Percentiles rank a stretch among this genome's conserved stretches.
phyloP scores from a whole-genome alignment of 2,113 vertebrate species.

The Erythrocercus mccallii region DNA sequence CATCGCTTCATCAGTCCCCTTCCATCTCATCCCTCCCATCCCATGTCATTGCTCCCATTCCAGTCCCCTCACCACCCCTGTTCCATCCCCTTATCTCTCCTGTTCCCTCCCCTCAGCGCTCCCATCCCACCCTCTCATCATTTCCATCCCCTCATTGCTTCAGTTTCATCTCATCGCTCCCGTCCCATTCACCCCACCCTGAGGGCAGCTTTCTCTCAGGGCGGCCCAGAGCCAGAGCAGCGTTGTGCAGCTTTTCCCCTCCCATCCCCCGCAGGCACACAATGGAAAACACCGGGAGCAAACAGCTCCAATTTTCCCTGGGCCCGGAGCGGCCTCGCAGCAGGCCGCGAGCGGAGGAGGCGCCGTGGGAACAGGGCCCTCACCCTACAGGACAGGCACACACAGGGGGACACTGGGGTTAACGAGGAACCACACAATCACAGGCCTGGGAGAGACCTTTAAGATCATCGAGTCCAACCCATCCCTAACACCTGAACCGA shows the following conservation, averaged over 20 bases:
- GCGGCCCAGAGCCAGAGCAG: not conserved
- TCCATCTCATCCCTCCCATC: not conserved
- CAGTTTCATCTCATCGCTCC: too few relatives aligned
- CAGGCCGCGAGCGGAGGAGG: fast-evolving
- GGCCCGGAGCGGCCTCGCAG: not conserved
- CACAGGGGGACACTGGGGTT: fast-evolving
- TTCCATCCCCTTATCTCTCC: too few relatives aligned
- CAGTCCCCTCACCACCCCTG: not conserved
- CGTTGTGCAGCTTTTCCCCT: fast-evolving
- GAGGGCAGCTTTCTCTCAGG: not conserved
- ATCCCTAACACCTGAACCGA: too few relatives aligned
- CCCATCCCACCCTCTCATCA: too few relatives aligned
- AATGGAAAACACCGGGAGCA: fast-evolving
- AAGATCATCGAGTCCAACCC: not conserved
- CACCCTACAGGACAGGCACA: not conserved
- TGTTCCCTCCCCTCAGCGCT: too few relatives aligned
- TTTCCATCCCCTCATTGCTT: fast-evolving
- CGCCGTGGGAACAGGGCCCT: fast-evolving
- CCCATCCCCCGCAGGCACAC: not conserved
- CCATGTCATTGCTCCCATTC: fast-evolving
- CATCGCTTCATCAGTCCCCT: not conserved
- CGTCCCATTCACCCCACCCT: not conserved
- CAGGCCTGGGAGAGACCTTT: not conserved
- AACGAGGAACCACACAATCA: fast-evolving
- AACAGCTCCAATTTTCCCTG: fast-evolving